A percentile compares a stretch with the other conserved stretches of the same genome.
Conservation (phyloP, 2,797 vertebrate genomes). For the Hippoglossus hippoglossus region DNA sequence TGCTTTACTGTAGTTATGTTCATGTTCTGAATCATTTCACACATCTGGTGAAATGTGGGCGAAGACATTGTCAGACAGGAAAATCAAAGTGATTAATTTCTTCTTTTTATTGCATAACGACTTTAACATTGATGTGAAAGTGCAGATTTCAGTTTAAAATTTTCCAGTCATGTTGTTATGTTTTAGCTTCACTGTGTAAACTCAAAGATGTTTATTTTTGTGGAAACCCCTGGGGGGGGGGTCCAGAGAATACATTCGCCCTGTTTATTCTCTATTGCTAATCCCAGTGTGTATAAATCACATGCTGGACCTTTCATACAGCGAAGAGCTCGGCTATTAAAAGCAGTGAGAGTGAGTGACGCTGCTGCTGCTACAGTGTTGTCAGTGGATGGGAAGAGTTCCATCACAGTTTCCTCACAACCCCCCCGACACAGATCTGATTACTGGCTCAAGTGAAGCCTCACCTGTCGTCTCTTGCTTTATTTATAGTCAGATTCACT, state of each 20-base stretch:
- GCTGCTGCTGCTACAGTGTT: conserved; percentile 11
- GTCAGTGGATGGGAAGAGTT: conserved; percentile 10
- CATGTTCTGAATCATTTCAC: background rate
- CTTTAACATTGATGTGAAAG: no score
- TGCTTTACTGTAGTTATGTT: background rate
- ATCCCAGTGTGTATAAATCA: conserved; percentile 24
- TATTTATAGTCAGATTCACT: background rate
- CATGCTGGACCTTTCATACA: conserved; percentile 3
- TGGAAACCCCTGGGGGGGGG: background rate
- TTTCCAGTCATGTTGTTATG: background rate
- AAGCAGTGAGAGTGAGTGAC: conserved; percentile 38
- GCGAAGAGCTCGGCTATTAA: conserved; percentile 32
- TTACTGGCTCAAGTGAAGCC: background rate
- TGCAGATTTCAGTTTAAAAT: background rate
- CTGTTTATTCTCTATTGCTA: conserved; percentile 36
- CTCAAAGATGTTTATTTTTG: conserved; percentile 15
- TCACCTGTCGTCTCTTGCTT: background rate
- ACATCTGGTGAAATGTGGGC: conserved; percentile 23
- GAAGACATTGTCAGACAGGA: background rate
- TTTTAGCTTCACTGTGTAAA: background rate
- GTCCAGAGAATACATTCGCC: conserved; percentile 36
- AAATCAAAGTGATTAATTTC: background rate
- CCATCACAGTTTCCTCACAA: conserved; percentile 23
- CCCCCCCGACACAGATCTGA: background rate
- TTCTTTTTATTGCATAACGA: background rate